Conservation (phyloP, 2,113 vertebrate genomes). For the Dicerorhinus sumatrensis region DNA sequence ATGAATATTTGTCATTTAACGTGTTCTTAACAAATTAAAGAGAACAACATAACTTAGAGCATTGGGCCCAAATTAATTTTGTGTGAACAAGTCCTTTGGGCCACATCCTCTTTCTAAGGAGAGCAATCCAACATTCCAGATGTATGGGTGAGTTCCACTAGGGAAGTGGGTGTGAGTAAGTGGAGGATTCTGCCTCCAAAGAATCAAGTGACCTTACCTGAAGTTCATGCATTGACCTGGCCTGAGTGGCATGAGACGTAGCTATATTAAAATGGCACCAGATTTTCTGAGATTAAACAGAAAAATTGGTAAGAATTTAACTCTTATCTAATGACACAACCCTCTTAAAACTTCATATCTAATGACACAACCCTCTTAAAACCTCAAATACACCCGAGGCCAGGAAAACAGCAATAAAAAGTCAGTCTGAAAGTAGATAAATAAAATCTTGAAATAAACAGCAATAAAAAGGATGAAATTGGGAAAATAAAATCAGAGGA, state of each 20-base stretch:
- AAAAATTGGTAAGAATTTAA: slow-evolving; percentile 39
- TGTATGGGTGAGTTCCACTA: not conserved
- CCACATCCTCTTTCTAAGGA: not conserved
- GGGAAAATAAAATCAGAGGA: slow-evolving; percentile 38
- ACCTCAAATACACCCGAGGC: not conserved
- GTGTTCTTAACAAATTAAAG: not conserved
- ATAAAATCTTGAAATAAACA: slow-evolving; percentile 42
- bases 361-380: not conserved
- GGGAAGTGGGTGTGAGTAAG: not conserved
- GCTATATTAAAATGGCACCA: not conserved
- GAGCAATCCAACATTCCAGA: not conserved
- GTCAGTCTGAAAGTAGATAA: slow-evolving; percentile 38
- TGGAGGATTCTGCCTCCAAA: not conserved
- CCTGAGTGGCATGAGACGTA: not conserved
- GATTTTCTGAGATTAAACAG: not conserved
- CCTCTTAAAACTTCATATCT: not conserved
- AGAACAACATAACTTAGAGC: not conserved
- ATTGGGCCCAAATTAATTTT: not conserved
- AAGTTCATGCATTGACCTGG: not conserved
- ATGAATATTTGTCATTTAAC: not conserved
- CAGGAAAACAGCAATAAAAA: slow-evolving; percentile 38
- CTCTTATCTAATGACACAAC: not conserved
- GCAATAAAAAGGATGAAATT: not conserved
- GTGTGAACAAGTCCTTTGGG: not conserved
- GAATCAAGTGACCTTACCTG: not conserved